Base-by-base conservation (phyloP, 2,888 invertebrate species). In the Slavum lentiscoides region DNA sequence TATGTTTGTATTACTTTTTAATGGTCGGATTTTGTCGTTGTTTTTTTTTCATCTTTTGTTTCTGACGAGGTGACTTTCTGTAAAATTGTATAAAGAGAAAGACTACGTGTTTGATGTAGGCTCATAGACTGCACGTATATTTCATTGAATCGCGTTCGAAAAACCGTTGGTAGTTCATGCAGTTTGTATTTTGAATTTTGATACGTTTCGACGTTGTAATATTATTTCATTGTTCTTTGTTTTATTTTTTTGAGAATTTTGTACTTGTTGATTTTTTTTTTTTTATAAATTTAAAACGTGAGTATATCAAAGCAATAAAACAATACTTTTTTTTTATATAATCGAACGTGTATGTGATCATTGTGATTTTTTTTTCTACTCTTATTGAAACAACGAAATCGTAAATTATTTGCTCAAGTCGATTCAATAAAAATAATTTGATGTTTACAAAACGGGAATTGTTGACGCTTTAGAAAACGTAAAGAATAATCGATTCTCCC, bases 321-420 rank as follows among this genome's bases (percentile, higher is more conserved):
- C 62, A 21, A 76, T 58, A 76, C 9, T 4, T 76, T 68, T 76
- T 59, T 76, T 68, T 76, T 59, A n/a, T 30, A 76, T 68, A 30
- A 43, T 30, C 68, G 68, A 30, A 23, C 9, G 23, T 30, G 23
- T 49, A 49, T 23, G 21, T 73, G 39, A 49, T 39, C 43, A 67
- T 75, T 61, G n/a, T 70, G 15, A 3, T 67, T 75, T 75, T 7
- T 9, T 9, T 7, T 7, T 43, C 9, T 43, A 4, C 43, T 43
- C 9, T 43, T 43, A 67, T 67, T 43, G 30, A 43, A 68, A 68
- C 75, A 76, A 76, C 75, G 75, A 76, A 76, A 76, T 49, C 4
- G 66, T 67, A 75, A 75, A 75, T 75, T 75, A 23, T 68, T 76
- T 76, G 75, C 75, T 76, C 75, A 76, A 76, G 7, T 76, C 13